These are phyloP conservation scores for Ectropis grisescens DNA, from an alignment of 1,140 invertebrate genomes.

Conservation along the genomic window DNA sequence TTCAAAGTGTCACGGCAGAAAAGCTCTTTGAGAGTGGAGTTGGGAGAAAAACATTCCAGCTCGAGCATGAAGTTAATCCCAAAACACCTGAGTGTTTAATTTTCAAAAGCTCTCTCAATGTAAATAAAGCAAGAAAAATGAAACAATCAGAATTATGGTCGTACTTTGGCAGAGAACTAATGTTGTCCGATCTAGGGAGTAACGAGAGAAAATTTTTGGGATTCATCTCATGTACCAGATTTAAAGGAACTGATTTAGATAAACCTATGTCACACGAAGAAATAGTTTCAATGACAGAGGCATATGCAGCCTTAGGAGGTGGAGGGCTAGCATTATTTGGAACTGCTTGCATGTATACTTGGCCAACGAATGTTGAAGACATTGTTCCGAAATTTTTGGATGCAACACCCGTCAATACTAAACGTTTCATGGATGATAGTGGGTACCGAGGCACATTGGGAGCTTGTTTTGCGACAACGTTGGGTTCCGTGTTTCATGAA, in stretches of 20 bases:
- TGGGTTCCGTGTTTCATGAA: constrained; percentile 95
- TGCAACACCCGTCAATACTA: constrained; percentile 74
- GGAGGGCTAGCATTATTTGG: constrained; percentile 93
- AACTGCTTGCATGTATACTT: constrained; percentile 90
- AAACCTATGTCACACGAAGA: constrained; percentile 79
- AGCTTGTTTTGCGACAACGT: constrained; percentile 90
- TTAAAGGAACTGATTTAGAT: constrained; percentile 74
- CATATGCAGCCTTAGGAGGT: constrained; percentile 89
- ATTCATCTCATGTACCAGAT: constrained; percentile 90
- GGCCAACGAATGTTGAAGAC: constrained; percentile 83
- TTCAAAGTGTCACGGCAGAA: constrained; percentile 90
- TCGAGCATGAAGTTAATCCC: constrained; percentile 75
- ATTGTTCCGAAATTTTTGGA: constrained; percentile 74
- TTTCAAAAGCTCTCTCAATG: constrained; percentile 80
- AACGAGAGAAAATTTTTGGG: constrained; percentile 87
- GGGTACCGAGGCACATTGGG: constrained; percentile 88
- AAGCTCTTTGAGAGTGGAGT: constrained; percentile 88
- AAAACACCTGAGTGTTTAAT: constrained; percentile 74
- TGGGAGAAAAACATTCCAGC: constrained; percentile 84
- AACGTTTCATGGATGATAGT: constrained; percentile 88
- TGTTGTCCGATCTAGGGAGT: constrained; percentile 74
- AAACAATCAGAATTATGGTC: constrained; percentile 88
- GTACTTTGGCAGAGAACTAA: constrained; percentile 84
- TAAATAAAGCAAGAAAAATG: constrained; percentile 79
- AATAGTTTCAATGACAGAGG: constrained; percentile 81